A percentile compares a stretch with the other conserved stretches of the same genome.
Conservation (phyloP, 2,888 invertebrate genomes). For the Isotomurus palustris region DNA sequence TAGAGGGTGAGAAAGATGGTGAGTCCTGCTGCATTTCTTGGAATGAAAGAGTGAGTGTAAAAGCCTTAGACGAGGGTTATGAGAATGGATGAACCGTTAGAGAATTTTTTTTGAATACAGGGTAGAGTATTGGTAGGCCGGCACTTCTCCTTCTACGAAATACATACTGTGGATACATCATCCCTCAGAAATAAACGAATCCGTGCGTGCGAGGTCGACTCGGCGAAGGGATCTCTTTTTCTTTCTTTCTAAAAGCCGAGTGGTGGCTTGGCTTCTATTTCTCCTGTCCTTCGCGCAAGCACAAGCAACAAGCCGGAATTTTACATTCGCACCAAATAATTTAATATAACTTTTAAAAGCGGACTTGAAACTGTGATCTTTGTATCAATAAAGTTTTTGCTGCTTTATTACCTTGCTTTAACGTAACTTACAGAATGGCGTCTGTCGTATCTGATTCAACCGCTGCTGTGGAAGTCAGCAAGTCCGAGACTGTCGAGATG, state of each 20-base stretch:
- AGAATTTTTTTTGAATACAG: background rate
- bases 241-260: slow-evolving; percentile 1
- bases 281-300: too few relatives aligned
- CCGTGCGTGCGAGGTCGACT: slow-evolving; percentile 5
- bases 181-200: background rate
- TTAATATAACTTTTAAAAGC: too few relatives aligned
- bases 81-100: background rate
- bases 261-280: slow-evolving; percentile 6
- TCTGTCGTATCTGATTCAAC: background rate
- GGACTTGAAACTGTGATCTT: background rate
- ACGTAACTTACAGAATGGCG: slow-evolving; percentile 9
- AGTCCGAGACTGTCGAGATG: background rate
- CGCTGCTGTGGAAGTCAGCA: background rate
- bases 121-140: background rate
- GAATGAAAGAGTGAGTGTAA: too few relatives aligned
- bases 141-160: too few relatives aligned
- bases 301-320: slow-evolving; percentile 6
- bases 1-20: too few relatives aligned
- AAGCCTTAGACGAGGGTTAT: too few relatives aligned
- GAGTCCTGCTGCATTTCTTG: too few relatives aligned
- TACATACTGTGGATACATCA: too few relatives aligned
- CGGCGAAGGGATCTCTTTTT: background rate
- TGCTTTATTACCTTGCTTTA: too few relatives aligned
- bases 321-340: too few relatives aligned
- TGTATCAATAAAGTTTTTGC: background rate